phyloP scores from a whole-genome alignment of 1,140 invertebrate genomes.

The Colletes latitarsis region DNA sequence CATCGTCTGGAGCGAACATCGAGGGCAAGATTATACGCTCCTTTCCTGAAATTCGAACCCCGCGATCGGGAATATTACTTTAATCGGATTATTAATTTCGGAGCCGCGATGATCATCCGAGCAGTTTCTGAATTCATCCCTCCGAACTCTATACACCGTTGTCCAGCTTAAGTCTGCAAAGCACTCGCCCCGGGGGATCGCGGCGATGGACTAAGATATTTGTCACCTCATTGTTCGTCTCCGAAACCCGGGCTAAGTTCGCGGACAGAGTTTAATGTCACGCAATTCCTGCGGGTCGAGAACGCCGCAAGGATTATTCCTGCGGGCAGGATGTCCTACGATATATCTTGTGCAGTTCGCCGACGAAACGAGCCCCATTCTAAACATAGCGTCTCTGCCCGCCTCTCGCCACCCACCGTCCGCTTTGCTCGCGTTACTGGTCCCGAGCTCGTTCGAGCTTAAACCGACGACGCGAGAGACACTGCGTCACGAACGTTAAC shows the following conservation, averaged over 20 bases:
- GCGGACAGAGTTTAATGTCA: conserved; percentile 77
- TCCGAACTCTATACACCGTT: conserved; percentile 43
- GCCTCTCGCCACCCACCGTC: background rate
- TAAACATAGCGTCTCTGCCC: conserved; percentile 9
- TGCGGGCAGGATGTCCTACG: conserved; percentile 60
- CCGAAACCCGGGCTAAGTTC: conserved; percentile 72
- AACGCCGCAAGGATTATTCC: conserved; percentile 70
- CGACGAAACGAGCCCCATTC: conserved; percentile 59
- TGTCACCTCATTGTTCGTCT: conserved; percentile 79
- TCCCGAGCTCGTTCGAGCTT: conserved; percentile 33
- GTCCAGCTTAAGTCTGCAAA: conserved; percentile 68
- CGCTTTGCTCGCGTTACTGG: conserved; percentile 3
- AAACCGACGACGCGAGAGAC: conserved; percentile 24
- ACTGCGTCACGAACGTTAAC: conserved; percentile 50
- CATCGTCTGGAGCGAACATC: background rate
- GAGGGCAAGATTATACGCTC: background rate
- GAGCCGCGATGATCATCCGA: background rate
- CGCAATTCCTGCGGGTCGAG: conserved; percentile 76
- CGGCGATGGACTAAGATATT: conserved; percentile 71
- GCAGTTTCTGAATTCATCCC: background rate
- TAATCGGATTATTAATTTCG: conserved; percentile 31
- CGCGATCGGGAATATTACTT: background rate
- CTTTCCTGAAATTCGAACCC: background rate
- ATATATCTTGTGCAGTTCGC: conserved; percentile 66
- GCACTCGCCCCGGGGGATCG: conserved; percentile 39